phyloP scores from a whole-genome alignment of 2,888 invertebrate genomes.

The Agrotis segetum region DNA sequence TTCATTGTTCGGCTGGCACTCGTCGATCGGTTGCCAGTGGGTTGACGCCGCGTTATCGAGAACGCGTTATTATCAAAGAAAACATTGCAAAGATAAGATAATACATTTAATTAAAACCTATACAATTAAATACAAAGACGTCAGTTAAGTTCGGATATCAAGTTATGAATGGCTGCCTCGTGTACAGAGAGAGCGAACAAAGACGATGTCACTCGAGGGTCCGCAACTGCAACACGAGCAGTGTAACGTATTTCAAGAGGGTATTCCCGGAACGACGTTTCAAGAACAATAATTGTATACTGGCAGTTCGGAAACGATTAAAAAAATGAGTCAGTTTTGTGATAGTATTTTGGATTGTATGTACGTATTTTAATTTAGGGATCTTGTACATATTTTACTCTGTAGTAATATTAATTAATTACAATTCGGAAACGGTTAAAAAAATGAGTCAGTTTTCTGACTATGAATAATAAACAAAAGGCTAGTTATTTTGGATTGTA shows the following conservation, averaged over 20 bases:
- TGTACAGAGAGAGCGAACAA: conserved; percentile 34
- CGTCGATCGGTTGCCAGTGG: too few relatives aligned
- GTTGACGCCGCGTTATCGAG: too few relatives aligned
- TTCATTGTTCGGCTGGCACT: too few relatives aligned
- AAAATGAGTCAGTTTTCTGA: conserved; percentile 35
- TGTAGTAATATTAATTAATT: not conserved
- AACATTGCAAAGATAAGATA: conserved; percentile 24
- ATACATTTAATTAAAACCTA: conserved; percentile 36
- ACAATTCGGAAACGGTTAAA: conserved; percentile 44
- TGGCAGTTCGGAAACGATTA: conserved; percentile 41
- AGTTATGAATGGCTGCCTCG: conserved; percentile 37
- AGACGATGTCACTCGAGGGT: conserved; percentile 38
- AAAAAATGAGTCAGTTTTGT: conserved; percentile 32
- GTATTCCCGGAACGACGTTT: conserved; percentile 18
- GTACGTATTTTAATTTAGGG: not conserved
- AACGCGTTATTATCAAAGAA: not conserved
- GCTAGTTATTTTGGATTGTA: not conserved
- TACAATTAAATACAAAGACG: conserved; percentile 45
- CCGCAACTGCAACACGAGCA: conserved; percentile 11
- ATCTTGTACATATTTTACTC: not conserved
- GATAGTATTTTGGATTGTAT: conserved; percentile 9
- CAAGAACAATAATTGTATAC: conserved; percentile 39
- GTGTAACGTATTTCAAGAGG: conserved; percentile 35
- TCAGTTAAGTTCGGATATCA: conserved; percentile 43
- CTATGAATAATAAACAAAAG: too few relatives aligned